Conservation (phyloP, 2,888 invertebrate species). For the Zele albiditarsus region DNA sequence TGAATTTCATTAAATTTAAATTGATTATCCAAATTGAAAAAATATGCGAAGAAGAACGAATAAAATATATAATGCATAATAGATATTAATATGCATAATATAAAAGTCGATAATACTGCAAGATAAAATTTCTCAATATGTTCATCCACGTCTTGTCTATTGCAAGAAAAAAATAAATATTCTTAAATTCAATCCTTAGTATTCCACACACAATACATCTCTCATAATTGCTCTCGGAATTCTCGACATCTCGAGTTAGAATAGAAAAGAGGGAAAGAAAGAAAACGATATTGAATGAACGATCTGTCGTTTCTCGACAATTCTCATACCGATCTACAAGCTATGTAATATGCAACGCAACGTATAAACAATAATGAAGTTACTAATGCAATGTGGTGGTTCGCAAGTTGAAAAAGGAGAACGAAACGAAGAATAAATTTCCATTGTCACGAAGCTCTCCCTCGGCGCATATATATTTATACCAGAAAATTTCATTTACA, state of each 20-base stretch:
- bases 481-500: slow-evolving; percentile 39
- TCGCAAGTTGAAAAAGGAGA: neutral
- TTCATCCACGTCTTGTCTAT: neutral
- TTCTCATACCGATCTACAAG: neutral
- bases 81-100: neutral
- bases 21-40: neutral
- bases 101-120: neutral
- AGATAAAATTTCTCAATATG: neutral
- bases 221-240: neutral
- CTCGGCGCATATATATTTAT: slow-evolving; percentile 2
- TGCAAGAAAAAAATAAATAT: neutral
- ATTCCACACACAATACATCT: neutral
- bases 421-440: slow-evolving; percentile 56
- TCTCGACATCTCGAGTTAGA: neutral
- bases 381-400: neutral
- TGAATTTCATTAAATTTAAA: neutral
- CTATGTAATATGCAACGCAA: neutral
- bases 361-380: neutral
- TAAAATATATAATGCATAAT: neutral
- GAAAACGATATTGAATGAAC: neutral
- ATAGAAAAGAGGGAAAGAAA: neutral
- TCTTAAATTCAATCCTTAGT: neutral
- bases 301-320: neutral
- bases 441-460: slow-evolving; percentile 40
- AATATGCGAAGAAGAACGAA: neutral